These are phyloP conservation scores for Girardinichthys multiradiatus DNA, from an alignment of 2,113 vertebrate species.

Conservation along the genomic window DNA sequence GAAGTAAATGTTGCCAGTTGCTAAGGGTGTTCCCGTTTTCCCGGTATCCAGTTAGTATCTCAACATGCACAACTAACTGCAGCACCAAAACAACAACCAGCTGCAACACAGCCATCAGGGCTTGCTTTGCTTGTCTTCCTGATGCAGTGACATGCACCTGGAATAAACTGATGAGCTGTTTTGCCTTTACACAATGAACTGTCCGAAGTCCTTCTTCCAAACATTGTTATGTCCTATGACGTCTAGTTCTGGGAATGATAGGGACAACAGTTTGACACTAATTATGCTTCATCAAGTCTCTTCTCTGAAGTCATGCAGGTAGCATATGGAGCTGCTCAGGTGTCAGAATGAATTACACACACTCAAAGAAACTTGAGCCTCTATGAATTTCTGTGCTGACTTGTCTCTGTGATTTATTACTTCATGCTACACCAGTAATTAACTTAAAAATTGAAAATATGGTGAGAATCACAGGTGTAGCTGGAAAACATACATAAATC, in stretches of 20 bases:
- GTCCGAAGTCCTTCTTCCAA: constrained; percentile 5
- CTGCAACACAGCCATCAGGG: constrained; percentile 16
- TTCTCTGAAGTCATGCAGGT: constrained; percentile 37
- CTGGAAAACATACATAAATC: constrained; percentile 9
- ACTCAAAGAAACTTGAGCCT: constrained; percentile 36
- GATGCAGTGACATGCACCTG: constrained; percentile 14
- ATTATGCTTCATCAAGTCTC: constrained; percentile 26
- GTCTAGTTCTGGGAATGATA: constrained; percentile 10
- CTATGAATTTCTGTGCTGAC: constrained; percentile 38
- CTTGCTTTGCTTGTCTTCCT: constrained; percentile 8
- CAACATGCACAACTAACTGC: constrained; percentile 4
- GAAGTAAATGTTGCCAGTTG: constrained; percentile 42
- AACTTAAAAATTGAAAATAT: constrained; percentile 17
- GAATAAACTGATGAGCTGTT: not conserved
- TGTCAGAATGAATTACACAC: constrained; percentile 48
- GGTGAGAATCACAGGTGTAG: constrained; percentile 12
- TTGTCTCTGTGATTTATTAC: constrained; percentile 33
- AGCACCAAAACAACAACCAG: constrained; percentile 9
- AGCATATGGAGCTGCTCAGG: constrained; percentile 23
- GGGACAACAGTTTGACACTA: constrained; percentile 3
- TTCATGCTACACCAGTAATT: constrained; percentile 24
- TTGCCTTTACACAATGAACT: not conserved
- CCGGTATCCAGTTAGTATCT: constrained; percentile 32
- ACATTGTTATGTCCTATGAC: constrained; percentile 25
- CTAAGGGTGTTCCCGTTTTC: constrained; percentile 33